These are phyloP conservation scores for Octonoba sinensis DNA, from an alignment of 2,888 invertebrate genomes.

Conservation along the genomic window DNA sequence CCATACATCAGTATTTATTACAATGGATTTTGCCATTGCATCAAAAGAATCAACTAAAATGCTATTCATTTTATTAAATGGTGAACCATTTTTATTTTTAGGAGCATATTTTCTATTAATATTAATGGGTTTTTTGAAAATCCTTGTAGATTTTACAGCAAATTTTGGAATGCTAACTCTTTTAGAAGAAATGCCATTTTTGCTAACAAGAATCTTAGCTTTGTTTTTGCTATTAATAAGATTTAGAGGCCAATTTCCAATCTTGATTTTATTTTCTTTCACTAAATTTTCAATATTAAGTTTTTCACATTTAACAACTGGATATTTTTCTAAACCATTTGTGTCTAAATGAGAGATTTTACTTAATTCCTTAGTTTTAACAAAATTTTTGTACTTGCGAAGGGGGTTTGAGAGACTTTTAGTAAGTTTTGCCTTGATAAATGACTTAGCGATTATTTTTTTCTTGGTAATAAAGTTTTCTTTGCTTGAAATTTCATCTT, in stretches of 20 bases:
- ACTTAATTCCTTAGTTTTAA: constrained; percentile 28
- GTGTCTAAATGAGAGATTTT: constrained; percentile 13
- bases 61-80: constrained; percentile 9
- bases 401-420: constrained; percentile 22
- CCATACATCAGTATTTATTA: constrained; percentile 11
- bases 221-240: constrained; percentile 11
- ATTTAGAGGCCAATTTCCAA: constrained; percentile 47
- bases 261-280: constrained; percentile 43
- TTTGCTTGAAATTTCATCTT: constrained; percentile 5
- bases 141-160: constrained; percentile 12
- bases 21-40: constrained; percentile 1
- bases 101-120: constrained; percentile 14
- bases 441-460: constrained; percentile 9
- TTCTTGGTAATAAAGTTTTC: constrained; percentile 16
- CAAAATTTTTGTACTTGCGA: constrained; percentile 28
- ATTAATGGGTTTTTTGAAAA: constrained; percentile 37
- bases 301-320: constrained; percentile 49
- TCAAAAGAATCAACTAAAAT: constrained; percentile 33
- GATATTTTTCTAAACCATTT: constrained; percentile 46
- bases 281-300: constrained; percentile 50
- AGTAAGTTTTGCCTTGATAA: constrained; percentile 13
- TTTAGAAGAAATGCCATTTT: constrained; percentile 5
- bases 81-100: constrained; percentile 11
- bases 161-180: not conserved
- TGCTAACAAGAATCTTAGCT: constrained; percentile 1